These are phyloP conservation scores for Drosophila malerkotliana DNA, from an alignment of 1,140 invertebrate genomes.

Conservation along the genomic window DNA sequence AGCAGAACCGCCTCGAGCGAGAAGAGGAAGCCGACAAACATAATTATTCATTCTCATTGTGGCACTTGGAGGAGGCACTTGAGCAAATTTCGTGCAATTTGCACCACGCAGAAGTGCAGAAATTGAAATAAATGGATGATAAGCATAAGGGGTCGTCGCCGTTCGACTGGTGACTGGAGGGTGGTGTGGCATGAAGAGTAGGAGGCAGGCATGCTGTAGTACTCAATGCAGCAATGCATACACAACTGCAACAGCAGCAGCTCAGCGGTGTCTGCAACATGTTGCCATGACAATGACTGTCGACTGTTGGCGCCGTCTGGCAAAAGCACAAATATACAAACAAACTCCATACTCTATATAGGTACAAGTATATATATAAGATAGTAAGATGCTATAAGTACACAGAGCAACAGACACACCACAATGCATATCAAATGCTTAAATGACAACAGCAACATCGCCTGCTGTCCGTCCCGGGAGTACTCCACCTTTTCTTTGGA, in stretches of 20 bases:
- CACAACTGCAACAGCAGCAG: conserved; percentile 15
- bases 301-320: conserved; percentile 65
- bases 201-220: conserved; percentile 8
- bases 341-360: neutral
- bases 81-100: conserved; percentile 69
- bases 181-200: conserved; percentile 11
- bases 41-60: conserved; percentile 71
- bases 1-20: conserved; percentile 26
- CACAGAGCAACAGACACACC: conserved; percentile 21
- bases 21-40: conserved; percentile 33
- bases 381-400: conserved; percentile 21
- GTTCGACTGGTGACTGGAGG: too few species aligned
- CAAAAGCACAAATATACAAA: conserved; percentile 22
- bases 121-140: conserved; percentile 79
- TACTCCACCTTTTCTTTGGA: neutral
- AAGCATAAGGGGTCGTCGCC: conserved; percentile 28
- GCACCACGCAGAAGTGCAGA: conserved; percentile 67
- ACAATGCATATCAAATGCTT: conserved; percentile 79
- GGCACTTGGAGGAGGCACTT: conserved; percentile 57
- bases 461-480: neutral
- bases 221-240: conserved; percentile 25
- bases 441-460: conserved; percentile 72
- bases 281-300: conserved; percentile 79
- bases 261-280: conserved; percentile 63
- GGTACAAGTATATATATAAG: neutral